Base-by-base conservation (phyloP, 2,888 invertebrate genomes). In the Ceraclea dissimilis region DNA sequence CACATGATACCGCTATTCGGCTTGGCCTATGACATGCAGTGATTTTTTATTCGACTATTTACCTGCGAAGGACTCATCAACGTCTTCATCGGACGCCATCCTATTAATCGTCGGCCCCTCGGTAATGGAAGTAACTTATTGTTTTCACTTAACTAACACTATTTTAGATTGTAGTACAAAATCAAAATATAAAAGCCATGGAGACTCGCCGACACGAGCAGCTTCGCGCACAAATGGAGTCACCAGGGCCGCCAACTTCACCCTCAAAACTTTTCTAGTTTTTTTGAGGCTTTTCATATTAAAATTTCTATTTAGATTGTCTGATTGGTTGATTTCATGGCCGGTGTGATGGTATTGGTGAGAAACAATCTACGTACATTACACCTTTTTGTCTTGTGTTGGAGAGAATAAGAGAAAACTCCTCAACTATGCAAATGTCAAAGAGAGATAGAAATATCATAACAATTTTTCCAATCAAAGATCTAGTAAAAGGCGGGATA, bases 41-140 rank as follows among this genome's bases (percentile, higher is more conserved):
- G 74, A 56, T 54, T 57, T 59, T 60, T 74, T 70, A 54, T 58
- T 54, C 70, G 65, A 69, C 67, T 68, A 75, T 85, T 88, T 80
- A 90, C 91, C 90, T 80, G 88, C 89, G 71, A 85, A 87, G 72
- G 84, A 86, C 71, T 90, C 91, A 68, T 90, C 90, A 71, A 90
- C 84, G 76, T 90, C 90, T 70, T 90, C 90, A 69, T 90, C 90
- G 63, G 90, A 90, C 74, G 90, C 90, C 90, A 90, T 90, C 73
- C 39, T 33, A 4, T 8, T 16, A 39, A 13, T 51, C 52, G 46
- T 56, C 52, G 50, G 50, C 47, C 49, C 59, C 59, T 71, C 51
- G 33, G 31, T 8, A 16, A 39, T 4, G 13, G 39, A 39, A 39
- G 16, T 13, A 39, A 39, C 44, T 55, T 54, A 43, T 49, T 54